Evolutionary conservation across 2,888 invertebrate species (phyloP).

Genomic region (Gymnoscelis rufifasciata): DNA sequence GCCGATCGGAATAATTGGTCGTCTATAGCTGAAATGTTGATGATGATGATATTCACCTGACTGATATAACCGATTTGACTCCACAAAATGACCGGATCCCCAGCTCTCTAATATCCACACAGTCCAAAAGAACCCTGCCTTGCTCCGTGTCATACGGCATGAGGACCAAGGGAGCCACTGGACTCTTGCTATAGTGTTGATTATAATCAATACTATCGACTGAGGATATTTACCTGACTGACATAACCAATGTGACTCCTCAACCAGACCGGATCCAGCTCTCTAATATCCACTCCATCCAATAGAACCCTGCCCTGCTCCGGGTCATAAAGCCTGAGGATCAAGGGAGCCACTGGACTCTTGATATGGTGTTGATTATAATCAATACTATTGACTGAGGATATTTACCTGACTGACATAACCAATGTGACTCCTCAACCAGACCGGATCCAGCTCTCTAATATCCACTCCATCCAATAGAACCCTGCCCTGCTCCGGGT

Average conservation of each 20-base stretch:
- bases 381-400: too few species aligned
- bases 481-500: constrained; percentile 85
- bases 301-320: constrained; percentile 82
- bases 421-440: constrained; percentile 92
- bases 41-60: constrained; percentile 48
- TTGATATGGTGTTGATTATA: too few species aligned
- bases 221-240: constrained; percentile 84
- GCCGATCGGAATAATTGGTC: too few species aligned
- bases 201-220: too few species aligned
- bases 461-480: constrained; percentile 88
- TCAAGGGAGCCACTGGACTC: constrained; percentile 91
- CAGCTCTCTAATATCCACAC: constrained; percentile 84
- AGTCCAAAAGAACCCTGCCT: constrained; percentile 87
- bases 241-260: constrained; percentile 93
- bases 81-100: constrained; percentile 92
- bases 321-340: constrained; percentile 93
- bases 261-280: constrained; percentile 90
- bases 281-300: constrained; percentile 87
- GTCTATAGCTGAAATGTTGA: too few species aligned
- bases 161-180: constrained; percentile 89
- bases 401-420: constrained; percentile 88
- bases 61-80: constrained; percentile 93
- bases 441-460: constrained; percentile 86
- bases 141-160: constrained; percentile 90
- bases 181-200: constrained; percentile 97